Conservation (phyloP, 2,888 invertebrate genomes). For the Nowickia ferox region DNA sequence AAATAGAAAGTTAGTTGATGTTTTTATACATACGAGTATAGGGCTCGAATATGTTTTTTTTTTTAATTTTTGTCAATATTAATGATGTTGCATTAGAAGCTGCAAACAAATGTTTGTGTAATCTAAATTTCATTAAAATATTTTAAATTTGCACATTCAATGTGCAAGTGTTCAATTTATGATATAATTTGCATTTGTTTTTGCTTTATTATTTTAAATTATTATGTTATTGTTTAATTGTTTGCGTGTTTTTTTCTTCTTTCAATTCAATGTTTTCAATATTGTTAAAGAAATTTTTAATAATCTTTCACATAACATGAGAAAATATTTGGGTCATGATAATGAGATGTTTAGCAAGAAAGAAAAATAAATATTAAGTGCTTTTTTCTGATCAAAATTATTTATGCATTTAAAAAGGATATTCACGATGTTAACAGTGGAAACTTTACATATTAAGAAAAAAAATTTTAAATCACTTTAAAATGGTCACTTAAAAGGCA, state of each 20-base stretch:
- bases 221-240: slow-evolving; percentile 7
- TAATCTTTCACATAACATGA: background rate
- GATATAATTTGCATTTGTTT: background rate
- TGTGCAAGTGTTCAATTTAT: slow-evolving; percentile 29
- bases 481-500: no score
- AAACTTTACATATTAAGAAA: background rate
- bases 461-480: background rate
- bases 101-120: background rate
- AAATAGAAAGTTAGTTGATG: background rate
- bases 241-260: background rate
- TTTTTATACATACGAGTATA: no score
- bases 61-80: background rate
- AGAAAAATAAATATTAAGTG: background rate
- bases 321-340: slow-evolving; percentile 56
- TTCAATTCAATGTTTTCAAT: background rate
- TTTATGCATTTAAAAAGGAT: background rate
- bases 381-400: background rate
- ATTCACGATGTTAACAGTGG: background rate
- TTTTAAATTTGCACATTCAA: slow-evolving; percentile 27
- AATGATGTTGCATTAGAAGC: no score
- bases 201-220: slow-evolving; percentile 31
- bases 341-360: slow-evolving; percentile 44
- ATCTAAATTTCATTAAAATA: slow-evolving; percentile 36
- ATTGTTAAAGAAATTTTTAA: slow-evolving; percentile 27
- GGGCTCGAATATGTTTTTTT: no score